Evolutionary conservation across 2,888 invertebrate species (phyloP).

Genomic region (Phania funesta): DNA sequence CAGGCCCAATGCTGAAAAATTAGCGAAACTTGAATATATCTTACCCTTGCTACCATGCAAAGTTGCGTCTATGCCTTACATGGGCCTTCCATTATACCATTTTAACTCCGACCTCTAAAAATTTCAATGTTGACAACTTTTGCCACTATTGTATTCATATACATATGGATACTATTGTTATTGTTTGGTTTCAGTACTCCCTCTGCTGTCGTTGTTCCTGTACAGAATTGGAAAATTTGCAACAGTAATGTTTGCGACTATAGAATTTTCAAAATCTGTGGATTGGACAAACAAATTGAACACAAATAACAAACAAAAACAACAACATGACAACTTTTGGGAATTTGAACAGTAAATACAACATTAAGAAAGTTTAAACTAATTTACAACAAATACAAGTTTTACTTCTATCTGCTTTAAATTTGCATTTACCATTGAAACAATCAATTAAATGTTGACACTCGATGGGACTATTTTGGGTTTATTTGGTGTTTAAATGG

Average conservation of each 20-base stretch:
- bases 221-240: conserved; percentile 50
- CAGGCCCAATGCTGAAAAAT: too few relatives aligned
- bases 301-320: conserved; percentile 46
- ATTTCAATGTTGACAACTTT: too few relatives aligned
- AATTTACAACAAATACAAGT: conserved; percentile 15
- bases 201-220: conserved; percentile 36
- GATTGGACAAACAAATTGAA: conserved; percentile 60
- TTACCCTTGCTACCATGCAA: too few relatives aligned
- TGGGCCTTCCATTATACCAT: too few relatives aligned
- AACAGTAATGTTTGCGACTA: conserved; percentile 52
- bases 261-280: conserved; percentile 62
- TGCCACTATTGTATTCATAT: not conserved
- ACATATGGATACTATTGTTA: conserved; percentile 2
- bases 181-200: conserved; percentile 5
- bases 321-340: conserved; percentile 31
- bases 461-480: not conserved
- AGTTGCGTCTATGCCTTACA: too few relatives aligned
- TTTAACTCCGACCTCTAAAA: too few relatives aligned
- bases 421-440: conserved; percentile 38
- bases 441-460: conserved; percentile 39
- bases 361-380: conserved; percentile 6
- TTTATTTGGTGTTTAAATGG: not conserved
- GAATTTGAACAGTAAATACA: conserved; percentile 13
- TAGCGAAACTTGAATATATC: too few relatives aligned
- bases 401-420: conserved; percentile 24